Conservation (phyloP, 2,113 vertebrate genomes). For the Lepidothrix coronata region DNA sequence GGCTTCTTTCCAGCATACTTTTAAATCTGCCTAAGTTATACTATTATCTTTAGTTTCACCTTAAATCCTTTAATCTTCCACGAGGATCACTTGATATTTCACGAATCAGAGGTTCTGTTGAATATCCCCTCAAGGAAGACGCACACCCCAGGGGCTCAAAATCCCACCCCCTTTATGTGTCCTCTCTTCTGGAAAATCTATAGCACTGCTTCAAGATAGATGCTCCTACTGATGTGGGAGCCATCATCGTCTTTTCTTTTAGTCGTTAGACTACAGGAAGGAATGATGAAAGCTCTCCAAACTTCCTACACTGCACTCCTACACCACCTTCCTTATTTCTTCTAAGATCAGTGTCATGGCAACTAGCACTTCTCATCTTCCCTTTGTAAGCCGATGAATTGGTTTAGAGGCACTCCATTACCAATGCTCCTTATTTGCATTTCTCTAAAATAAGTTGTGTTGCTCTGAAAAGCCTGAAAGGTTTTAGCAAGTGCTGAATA, state of each 20-base stretch:
- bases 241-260: background rate
- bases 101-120: background rate
- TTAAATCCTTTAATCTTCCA: background rate
- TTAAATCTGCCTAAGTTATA: background rate
- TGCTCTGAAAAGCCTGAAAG: constrained; percentile 1
- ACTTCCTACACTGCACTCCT: constrained; percentile 57
- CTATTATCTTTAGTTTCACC: background rate
- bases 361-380: constrained; percentile 25
- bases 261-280: background rate
- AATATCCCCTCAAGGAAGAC: background rate
- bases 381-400: background rate
- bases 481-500: background rate
- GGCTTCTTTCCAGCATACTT: background rate
- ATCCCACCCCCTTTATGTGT: background rate
- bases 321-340: constrained; percentile 40
- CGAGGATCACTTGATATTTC: background rate
- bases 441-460: constrained; percentile 24
- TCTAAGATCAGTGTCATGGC: constrained; percentile 36
- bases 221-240: background rate
- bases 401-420: background rate
- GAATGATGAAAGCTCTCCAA: constrained; percentile 21
- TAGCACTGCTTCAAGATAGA: background rate
- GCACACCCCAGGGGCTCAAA: background rate
- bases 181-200: background rate
- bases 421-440: background rate